These are phyloP conservation scores for Ecdyonurus torrentis DNA, from an alignment of 2,888 invertebrate genomes.

Conservation along the genomic window DNA sequence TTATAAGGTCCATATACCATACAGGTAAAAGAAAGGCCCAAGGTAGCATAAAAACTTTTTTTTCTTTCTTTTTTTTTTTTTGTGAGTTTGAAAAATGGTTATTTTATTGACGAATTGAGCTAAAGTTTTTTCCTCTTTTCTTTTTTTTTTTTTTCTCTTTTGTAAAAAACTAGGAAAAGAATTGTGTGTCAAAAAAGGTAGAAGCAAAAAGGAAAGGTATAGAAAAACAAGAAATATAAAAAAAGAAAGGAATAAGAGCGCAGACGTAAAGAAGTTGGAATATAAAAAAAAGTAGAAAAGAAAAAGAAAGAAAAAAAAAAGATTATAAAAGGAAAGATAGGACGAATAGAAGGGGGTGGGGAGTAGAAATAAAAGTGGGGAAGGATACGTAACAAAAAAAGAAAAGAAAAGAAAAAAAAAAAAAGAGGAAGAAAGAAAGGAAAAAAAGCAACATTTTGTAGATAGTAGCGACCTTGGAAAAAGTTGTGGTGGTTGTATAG, in stretches of 20 bases:
- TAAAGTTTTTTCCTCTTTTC: too few relatives aligned
- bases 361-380: not conserved
- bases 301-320: not conserved
- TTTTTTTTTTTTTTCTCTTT: not conserved
- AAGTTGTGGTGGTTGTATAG: conserved; percentile 2
- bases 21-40: not conserved
- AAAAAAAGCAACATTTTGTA: not conserved
- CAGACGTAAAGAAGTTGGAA: not conserved
- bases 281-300: not conserved
- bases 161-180: not conserved
- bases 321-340: not conserved
- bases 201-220: not conserved
- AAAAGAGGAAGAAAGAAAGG: not conserved
- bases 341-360: not conserved
- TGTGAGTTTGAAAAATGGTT: conserved; percentile 1
- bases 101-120: conserved; percentile 2
- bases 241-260: not conserved
- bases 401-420: too few relatives aligned
- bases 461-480: conserved; percentile 1
- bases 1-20: too few relatives aligned
- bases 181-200: not conserved
- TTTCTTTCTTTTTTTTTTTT: too few relatives aligned
- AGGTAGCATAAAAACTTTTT: too few relatives aligned
- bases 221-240: not conserved
- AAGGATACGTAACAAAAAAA: not conserved